A percentile compares a stretch with the other conserved stretches of the same genome.
Conservation (phyloP, 2,113 vertebrate genomes). For the Ornithorhynchus anatinus region DNA sequence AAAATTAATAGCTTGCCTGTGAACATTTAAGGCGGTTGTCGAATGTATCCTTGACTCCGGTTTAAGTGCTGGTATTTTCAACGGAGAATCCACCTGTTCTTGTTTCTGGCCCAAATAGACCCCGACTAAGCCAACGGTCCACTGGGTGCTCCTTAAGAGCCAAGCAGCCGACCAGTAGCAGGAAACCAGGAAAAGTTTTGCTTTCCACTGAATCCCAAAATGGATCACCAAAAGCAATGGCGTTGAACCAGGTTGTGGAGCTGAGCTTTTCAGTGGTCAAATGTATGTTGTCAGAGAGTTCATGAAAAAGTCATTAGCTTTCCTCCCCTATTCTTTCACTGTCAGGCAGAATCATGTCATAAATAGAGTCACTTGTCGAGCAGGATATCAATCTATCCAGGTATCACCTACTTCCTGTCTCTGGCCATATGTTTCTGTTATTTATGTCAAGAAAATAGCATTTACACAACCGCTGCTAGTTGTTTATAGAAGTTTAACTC, state of each 20-base stretch:
- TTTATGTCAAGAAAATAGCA: conserved; percentile 87
- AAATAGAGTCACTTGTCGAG: conserved; percentile 71
- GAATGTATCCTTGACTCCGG: too few species aligned
- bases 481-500: conserved; percentile 87
- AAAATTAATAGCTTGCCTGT: too few species aligned
- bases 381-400: conserved; percentile 73
- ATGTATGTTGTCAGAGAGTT: conserved; percentile 70
- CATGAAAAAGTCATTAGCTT: conserved; percentile 78
- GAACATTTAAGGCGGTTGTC: too few species aligned
- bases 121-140: too few species aligned
- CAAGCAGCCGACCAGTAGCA: not conserved
- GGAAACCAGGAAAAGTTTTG: not conserved
- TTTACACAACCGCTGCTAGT: conserved; percentile 78
- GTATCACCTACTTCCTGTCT: conserved; percentile 83
- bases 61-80: too few species aligned
- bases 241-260: conserved; percentile 54
- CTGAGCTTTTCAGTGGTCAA: conserved; percentile 67
- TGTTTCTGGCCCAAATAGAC: too few species aligned
- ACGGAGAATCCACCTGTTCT: too few species aligned
- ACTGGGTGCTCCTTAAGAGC: not conserved
- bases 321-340: conserved; percentile 70
- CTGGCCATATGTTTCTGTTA: conserved; percentile 87
- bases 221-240: conserved; percentile 29
- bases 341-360: conserved; percentile 79
- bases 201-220: conserved; percentile 7